These are phyloP conservation scores for Nasonovia ribisnigri DNA, from an alignment of 2,888 invertebrate species.

Conservation along the genomic window DNA sequence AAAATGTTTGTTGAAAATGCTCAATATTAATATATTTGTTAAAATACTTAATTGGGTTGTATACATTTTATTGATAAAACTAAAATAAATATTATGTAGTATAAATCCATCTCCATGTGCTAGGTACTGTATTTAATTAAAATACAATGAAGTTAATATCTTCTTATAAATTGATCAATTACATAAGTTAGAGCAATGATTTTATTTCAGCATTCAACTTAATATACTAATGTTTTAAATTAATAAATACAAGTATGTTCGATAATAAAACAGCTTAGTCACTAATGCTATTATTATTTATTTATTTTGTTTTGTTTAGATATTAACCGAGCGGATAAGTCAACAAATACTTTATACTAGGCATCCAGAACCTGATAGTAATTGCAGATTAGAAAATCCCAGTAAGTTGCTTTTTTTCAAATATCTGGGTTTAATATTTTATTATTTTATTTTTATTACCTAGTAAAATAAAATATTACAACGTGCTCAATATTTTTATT, in stretches of 20 bases:
- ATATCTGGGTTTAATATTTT: not conserved
- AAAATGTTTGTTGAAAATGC: not conserved
- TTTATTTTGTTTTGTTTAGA: slow-evolving; percentile 71
- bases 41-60: no score
- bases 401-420: slow-evolving; percentile 76
- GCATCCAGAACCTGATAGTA: slow-evolving; percentile 95
- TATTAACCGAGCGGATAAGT: slow-evolving; percentile 96
- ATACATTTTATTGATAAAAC: not conserved
- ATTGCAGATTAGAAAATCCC: slow-evolving; percentile 95
- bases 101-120: not conserved
- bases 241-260: not conserved
- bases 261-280: not conserved
- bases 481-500: slow-evolving; percentile 40
- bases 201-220: not conserved
- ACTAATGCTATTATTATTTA: not conserved
- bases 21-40: not conserved
- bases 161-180: not conserved
- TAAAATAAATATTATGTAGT: not conserved
- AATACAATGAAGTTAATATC: not conserved
- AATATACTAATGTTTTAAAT: not conserved
- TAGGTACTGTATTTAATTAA: not conserved
- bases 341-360: slow-evolving; percentile 93
- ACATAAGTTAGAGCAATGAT: not conserved
- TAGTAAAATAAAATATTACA: not conserved
- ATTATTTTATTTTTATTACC: not conserved